Percentiles rank a stretch among this genome's conserved stretches.
Conservation (phyloP, 2,888 invertebrate genomes). For the Cryptocephalus moraei region DNA sequence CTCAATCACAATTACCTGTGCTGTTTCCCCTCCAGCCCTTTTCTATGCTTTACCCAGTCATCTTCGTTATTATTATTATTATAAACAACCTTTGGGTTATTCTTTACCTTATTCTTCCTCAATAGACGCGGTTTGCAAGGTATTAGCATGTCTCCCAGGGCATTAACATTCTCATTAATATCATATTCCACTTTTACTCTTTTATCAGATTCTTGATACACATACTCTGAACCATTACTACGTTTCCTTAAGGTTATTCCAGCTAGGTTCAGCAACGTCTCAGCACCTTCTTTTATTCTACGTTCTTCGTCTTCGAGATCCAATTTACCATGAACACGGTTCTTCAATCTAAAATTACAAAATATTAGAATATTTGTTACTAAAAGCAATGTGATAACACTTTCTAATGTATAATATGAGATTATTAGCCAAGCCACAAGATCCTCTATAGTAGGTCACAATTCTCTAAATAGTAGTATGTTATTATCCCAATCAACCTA, state of each 20-base stretch:
- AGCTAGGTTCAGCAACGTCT: conserved; percentile 66
- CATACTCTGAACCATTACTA: conserved; percentile 16
- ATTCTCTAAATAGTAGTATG: too few species aligned
- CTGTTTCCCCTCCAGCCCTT: conserved; percentile 30
- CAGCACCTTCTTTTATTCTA: conserved; percentile 68
- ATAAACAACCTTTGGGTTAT: conserved; percentile 20
- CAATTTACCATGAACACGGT: conserved; percentile 27
- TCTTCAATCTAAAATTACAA: conserved; percentile 10
- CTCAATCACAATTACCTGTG: conserved; percentile 31
- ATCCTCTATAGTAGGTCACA: too few species aligned
- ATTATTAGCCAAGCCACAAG: too few species aligned
- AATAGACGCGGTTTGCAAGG: conserved; percentile 27
- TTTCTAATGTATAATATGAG: too few species aligned
- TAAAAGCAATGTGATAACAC: too few species aligned
- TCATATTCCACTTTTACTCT: conserved; percentile 11
- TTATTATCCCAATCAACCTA: too few species aligned
- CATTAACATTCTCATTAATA: conserved; percentile 19
- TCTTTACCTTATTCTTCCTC: conserved; percentile 28
- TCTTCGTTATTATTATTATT: conserved; percentile 27
- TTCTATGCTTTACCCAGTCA: conserved; percentile 34
- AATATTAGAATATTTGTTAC: conserved; percentile 9
- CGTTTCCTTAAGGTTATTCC: conserved; percentile 40
- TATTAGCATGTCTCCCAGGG: conserved; percentile 24
- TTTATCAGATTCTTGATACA: conserved; percentile 11
- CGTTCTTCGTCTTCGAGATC: conserved; percentile 53